Base-by-base conservation (phyloP, 2,888 invertebrate genomes). In the Slavum lentiscoides region DNA sequence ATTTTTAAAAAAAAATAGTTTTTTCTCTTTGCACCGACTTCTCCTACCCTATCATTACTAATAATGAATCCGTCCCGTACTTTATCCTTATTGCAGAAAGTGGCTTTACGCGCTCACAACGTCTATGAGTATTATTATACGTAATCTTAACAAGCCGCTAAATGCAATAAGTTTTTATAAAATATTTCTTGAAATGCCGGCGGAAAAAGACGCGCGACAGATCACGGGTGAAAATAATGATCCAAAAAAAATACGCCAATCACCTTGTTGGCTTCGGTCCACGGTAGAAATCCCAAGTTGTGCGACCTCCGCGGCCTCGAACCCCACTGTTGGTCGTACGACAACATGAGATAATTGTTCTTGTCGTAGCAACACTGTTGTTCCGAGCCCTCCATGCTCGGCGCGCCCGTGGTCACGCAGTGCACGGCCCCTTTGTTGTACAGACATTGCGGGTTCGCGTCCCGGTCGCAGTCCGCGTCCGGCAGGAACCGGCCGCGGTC, bases 361-460 rank as follows among this genome's bases (percentile, higher is more conserved):
- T 94, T 94, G 86, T 97, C 97, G 86, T 98, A 99, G 86, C 98
- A 99, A 85, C 98, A 99, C 86, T 98, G 97, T 86, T 98, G 98
- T 76, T 97, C 98, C 1, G 95, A 92, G 49, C 96, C 96, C 87
- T 95, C 94, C 82, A 92, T 87, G 83, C 95, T 93, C 72, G 97
- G 96, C 74, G 93, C 91, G 74, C 95, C 95, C 83, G 94, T 94
- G 85, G 93, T 91, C 49, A 98, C 96, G 86, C 98, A 99, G 86
- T 98, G 98, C 53, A 93, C 89, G 64, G 96, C 95, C 58, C 94
- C 95, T 86, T 92, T 91, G 86, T 98, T 96, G 85, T 94, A 94
- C 86, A 92, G 91, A 85, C 97, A 97, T 58, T 91, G 92, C 0
- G 93, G 93, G 87, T 96, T 96, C 2, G 94, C 92, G 86, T 96